phyloP scores from a whole-genome alignment of 1,140 invertebrate species.

The Telenomus remus region DNA sequence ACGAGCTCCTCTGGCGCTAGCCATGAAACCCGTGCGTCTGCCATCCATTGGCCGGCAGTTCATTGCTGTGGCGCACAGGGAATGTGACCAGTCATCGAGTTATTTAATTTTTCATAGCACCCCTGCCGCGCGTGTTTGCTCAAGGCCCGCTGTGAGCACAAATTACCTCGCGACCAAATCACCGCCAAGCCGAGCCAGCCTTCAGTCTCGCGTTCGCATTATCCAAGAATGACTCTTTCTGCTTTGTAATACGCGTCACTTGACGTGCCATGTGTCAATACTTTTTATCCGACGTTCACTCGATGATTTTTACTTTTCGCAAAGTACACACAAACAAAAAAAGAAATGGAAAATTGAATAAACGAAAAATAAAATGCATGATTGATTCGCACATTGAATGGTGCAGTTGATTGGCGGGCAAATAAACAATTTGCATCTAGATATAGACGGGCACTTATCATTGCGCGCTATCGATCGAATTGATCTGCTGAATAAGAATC shows the following conservation, averaged over 20 bases:
- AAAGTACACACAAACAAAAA: too few species aligned
- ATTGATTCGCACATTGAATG: conserved; percentile 18
- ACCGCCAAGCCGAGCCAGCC: conserved; percentile 42
- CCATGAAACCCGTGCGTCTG: conserved; percentile 23
- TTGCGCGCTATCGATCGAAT: conserved; percentile 1
- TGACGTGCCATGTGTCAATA: conserved; percentile 59
- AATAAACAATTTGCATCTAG: conserved; percentile 40
- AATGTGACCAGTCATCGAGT: conserved; percentile 80
- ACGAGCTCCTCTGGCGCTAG: conserved; percentile 50
- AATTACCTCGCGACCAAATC: conserved; percentile 78
- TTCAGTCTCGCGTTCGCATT: conserved; percentile 52
- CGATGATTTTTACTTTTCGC: conserved; percentile 36
- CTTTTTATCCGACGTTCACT: conserved; percentile 19
- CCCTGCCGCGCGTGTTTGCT: conserved; percentile 78
- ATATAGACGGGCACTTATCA: background rate
- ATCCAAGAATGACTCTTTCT: conserved; percentile 59
- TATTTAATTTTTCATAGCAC: conserved; percentile 77
- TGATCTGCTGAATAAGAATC: conserved; percentile 24
- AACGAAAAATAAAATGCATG: conserved; percentile 5
- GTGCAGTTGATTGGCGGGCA: conserved; percentile 7
- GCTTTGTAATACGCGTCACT: conserved; percentile 52
- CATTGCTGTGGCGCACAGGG: conserved; percentile 59
- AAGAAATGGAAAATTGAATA: background rate
- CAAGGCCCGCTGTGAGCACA: conserved; percentile 79
- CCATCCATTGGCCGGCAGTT: conserved; percentile 33